Evolutionary conservation across 2,113 vertebrate species (phyloP).

Genomic region (Mandrillus leucophaeus): DNA sequence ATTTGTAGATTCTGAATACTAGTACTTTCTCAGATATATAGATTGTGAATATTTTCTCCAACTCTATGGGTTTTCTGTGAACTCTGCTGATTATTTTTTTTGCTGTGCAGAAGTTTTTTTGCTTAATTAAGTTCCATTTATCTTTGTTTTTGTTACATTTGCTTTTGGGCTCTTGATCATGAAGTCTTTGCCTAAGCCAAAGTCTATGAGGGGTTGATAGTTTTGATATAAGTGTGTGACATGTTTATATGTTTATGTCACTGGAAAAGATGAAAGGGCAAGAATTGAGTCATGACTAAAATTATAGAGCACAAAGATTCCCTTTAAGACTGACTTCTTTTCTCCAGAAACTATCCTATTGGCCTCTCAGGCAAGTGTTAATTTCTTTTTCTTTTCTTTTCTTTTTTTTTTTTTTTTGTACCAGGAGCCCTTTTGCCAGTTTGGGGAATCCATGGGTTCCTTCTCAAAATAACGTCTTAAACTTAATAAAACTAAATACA

Average conservation of each 20-base stretch:
- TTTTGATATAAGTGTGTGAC: neutral
- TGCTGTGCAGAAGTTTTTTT: too few species aligned
- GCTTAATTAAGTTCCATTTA: too few species aligned
- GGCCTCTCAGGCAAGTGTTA: neutral
- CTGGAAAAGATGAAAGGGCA: neutral
- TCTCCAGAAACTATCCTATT: neutral
- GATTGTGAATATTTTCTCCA: too few species aligned
- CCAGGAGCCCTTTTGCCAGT: neutral
- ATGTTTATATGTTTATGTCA: neutral
- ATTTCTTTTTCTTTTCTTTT: neutral
- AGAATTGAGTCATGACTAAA: neutral
- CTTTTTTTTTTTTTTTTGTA: neutral
- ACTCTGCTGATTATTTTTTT: too few species aligned
- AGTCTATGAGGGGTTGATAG: neutral
- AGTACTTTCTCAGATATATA: too few species aligned
- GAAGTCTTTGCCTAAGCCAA: too few species aligned
- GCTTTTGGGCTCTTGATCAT: too few species aligned
- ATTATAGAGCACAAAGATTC: neutral
- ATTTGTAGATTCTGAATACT: too few species aligned
- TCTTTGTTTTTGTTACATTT: too few species aligned
- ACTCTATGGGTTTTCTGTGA: too few species aligned
- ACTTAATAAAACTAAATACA: neutral
- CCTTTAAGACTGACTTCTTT: neutral
- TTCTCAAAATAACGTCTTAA: neutral
- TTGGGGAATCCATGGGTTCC: neutral